These are phyloP conservation scores for Temnothorax ravouxi DNA, from an alignment of 2,888 invertebrate species.

Conservation along the genomic window DNA sequence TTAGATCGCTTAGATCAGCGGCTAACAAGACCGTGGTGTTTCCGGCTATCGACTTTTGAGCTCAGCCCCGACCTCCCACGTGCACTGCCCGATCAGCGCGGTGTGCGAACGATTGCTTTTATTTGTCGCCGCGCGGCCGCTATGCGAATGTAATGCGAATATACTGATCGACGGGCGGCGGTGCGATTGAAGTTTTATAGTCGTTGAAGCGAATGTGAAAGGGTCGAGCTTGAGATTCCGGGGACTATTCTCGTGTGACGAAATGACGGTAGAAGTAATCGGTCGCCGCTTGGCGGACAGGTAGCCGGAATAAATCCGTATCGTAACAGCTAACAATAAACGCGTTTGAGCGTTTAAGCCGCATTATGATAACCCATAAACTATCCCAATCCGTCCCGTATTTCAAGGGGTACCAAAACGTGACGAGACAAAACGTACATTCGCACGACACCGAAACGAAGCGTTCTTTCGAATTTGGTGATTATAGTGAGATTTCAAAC, in stretches of 20 bases:
- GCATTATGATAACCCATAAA: slow-evolving; percentile 67
- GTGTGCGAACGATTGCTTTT: slow-evolving; percentile 48
- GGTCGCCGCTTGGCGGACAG: slow-evolving; percentile 62
- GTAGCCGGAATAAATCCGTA: slow-evolving; percentile 67
- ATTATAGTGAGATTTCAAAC: not conserved
- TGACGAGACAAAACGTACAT: slow-evolving; percentile 38
- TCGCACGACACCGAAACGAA: slow-evolving; percentile 10
- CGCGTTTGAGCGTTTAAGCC: slow-evolving; percentile 68
- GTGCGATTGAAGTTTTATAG: slow-evolving; percentile 36
- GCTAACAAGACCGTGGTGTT: slow-evolving; percentile 51
- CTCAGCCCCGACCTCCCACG: slow-evolving; percentile 51
- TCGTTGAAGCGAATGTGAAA: slow-evolving; percentile 31
- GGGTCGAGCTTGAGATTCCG: slow-evolving; percentile 16
- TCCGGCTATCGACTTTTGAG: slow-evolving; percentile 56
- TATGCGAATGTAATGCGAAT: slow-evolving; percentile 38
- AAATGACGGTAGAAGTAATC: slow-evolving; percentile 53
- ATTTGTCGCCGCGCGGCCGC: slow-evolving; percentile 21
- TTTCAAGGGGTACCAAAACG: slow-evolving; percentile 38
- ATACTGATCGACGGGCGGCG: slow-evolving; percentile 31
- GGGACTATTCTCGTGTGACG: slow-evolving; percentile 25
- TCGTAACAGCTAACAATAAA: slow-evolving; percentile 71
- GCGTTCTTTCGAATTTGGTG: slow-evolving; percentile 21
- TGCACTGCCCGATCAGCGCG: slow-evolving; percentile 14
- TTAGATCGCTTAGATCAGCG: slow-evolving; percentile 51
- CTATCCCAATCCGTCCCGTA: slow-evolving; percentile 49